Base-by-base conservation (phyloP, 2,113 vertebrate genomes). In the Malurus melanocephalus region DNA sequence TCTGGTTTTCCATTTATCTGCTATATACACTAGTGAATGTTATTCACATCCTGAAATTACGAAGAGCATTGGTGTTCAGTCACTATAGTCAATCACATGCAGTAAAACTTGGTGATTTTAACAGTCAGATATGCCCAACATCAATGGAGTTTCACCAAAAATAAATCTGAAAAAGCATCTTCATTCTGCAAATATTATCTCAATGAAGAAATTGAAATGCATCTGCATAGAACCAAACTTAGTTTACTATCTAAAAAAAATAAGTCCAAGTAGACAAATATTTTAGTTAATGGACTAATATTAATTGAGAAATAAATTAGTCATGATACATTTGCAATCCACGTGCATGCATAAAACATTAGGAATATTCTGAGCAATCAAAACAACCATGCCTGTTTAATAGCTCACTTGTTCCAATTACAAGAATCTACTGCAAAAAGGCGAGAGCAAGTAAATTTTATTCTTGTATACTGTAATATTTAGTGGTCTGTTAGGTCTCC, bases 271-370 rank as follows among this genome's bases (percentile, higher is more conserved):
- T 72, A 86, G 90, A 86, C 60, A 96, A 96, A 93, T 92, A 92
- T 92, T 96, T 94, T 85, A 90, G 65, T 69, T 91, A 90, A 92
- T 78, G 85, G 74, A 82, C 85, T 92, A 93, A 87, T 48, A 82
- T 88, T 95, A 88, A 94, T 78, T 82, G 90, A 83, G 56, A 87
- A 87, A 94, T 87, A 94, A 92, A 94, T 95, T 90, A 95, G 53
- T 91, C 88, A 93, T 73, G 76, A 92, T 89, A 80, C 56, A 75
- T 91, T 91, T 90, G 71, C 64, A 89, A 90, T 93, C 79, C 89
- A 80, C 74, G 33, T 90, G 74, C 74, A 92, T 94, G 85, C 60
- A 91, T 94, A 94, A 94, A 94, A 87, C 57, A 94, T 40, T 35
- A 19, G 20, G 53, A 92, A 94, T 90, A 92, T 88, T 88, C 61